phyloP scores from a whole-genome alignment of 2,888 invertebrate species.

The Capitulum mitella region DNA sequence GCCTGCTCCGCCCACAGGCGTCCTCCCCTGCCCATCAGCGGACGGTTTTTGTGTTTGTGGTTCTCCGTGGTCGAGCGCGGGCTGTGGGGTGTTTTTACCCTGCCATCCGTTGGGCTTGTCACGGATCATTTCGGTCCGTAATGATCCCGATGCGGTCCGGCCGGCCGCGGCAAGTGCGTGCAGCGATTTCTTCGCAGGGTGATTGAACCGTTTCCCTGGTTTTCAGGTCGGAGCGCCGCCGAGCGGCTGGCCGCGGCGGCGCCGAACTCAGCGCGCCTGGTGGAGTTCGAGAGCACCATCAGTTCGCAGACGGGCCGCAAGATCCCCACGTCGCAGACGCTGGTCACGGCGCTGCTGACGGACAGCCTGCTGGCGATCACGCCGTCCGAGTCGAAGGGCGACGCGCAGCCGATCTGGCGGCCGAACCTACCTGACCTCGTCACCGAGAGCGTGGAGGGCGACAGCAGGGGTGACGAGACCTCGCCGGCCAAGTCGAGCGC shows the following conservation, averaged over 20 bases:
- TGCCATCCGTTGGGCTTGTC: constrained; percentile 30
- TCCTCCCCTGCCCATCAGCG: too few species aligned
- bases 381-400: background rate
- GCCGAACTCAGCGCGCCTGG: constrained; percentile 31
- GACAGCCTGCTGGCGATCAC: background rate
- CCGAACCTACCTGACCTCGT: constrained; percentile 31
- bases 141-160: constrained; percentile 26
- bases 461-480: constrained; percentile 34
- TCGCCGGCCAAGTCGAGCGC: constrained; percentile 26
- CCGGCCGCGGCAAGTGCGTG: background rate
- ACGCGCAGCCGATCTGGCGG: constrained; percentile 23
- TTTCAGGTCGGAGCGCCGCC: constrained; percentile 71
- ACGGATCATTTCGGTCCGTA: constrained; percentile 32
- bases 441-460: constrained; percentile 29
- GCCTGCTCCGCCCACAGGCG: too few species aligned
- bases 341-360: constrained; percentile 22
- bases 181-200: constrained; percentile 30
- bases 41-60: background rate
- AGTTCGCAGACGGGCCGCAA: constrained; percentile 24
- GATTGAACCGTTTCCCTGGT: constrained; percentile 47
- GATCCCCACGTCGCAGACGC: constrained; percentile 27
- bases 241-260: constrained; percentile 59
- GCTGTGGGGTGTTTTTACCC: constrained; percentile 31
- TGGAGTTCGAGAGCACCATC: constrained; percentile 30
- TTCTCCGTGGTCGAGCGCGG: constrained; percentile 25